phyloP scores from a whole-genome alignment of 2,888 invertebrate genomes.

The Mesochorus sp. region DNA sequence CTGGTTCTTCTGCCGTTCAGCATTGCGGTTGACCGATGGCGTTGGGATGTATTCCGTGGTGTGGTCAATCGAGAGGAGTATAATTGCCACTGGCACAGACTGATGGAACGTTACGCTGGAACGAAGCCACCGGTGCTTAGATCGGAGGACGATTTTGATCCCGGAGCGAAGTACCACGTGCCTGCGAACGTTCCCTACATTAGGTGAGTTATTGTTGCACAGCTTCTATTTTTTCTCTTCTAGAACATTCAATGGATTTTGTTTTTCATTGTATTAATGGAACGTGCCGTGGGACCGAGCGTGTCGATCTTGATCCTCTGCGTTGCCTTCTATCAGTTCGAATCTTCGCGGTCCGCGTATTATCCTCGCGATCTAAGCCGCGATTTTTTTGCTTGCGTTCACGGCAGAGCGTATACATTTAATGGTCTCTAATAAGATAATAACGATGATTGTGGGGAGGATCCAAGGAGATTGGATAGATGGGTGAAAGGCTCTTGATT shows the following conservation, averaged over 20 bases:
- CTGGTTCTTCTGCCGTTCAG: slow-evolving; percentile 93
- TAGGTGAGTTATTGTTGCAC: slow-evolving; percentile 86
- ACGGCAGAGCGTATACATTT: neutral
- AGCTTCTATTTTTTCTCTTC: neutral
- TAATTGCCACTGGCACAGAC: slow-evolving; percentile 94
- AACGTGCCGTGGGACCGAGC: neutral
- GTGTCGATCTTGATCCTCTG: slow-evolving; percentile 29
- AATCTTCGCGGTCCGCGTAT: slow-evolving; percentile 27
- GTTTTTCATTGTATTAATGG: neutral
- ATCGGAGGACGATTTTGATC: slow-evolving; percentile 94
- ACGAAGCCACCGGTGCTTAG: slow-evolving; percentile 93
- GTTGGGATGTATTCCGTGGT: slow-evolving; percentile 93
- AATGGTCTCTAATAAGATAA: slow-evolving; percentile 12
- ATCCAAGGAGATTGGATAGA: slow-evolving; percentile 20
- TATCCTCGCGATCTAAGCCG: slow-evolving; percentile 30
- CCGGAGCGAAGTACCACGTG: slow-evolving; percentile 96
- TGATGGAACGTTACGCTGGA: slow-evolving; percentile 92
- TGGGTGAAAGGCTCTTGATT: neutral
- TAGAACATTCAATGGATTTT: neutral
- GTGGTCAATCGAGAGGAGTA: slow-evolving; percentile 89
- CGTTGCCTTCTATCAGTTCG: slow-evolving; percentile 1
- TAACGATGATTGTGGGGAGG: neutral
- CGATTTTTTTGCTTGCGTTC: neutral
- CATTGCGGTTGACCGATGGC: slow-evolving; percentile 92
- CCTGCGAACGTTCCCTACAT: slow-evolving; percentile 95